Base-by-base conservation (phyloP, 2,888 invertebrate genomes). In the Trilocha varians region DNA sequence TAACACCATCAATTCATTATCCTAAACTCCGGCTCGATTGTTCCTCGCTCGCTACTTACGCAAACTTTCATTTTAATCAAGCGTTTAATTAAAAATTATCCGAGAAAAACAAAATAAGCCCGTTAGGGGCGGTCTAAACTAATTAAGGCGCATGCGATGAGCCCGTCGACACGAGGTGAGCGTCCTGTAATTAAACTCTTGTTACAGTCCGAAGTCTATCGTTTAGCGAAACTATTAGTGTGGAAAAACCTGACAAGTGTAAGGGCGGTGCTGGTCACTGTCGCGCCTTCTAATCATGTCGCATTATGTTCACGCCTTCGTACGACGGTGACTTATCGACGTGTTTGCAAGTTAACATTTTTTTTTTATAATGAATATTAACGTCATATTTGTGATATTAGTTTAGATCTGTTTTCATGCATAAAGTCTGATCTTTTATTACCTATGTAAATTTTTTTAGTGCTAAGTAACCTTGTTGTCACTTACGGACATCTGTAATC, bases 31-130 rank as follows among this genome's bases (percentile, higher is more conserved):
- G 72, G 73, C 78, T 75, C 82, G 83, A 85, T 84, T 84, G 83
- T 84, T 84, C 78, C 78, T 74, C 79, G 83, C 75, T 77, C 79
- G 83, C 78, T 84, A 85, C 85, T 85, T 85, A 84, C 78, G 80
- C 83, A 83, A 85, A 85, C 84, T 85, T 84, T 85, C 82, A 85
- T 85, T 85, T 85, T 85, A 84, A 85, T 85, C 85, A 85, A 84
- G 83, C 85, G 80, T 85, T 84, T 85, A 85, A 85, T 85, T 85
- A 84, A 85, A 85, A 85, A 85, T 85, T 85, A 84, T 83, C 83
- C 78, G 80, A 82, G 83, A 84, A 85, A 84, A 84, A 85, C 85
- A 84, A 85, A 85, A 84, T 84, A 84, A 84, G 84, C 78, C 80
- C 73, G 83, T 82, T 82, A 80, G 82, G 82, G 25, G 79, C 78